phyloP scores from a whole-genome alignment of 2,797 vertebrate species.

The Characodon lateralis region DNA sequence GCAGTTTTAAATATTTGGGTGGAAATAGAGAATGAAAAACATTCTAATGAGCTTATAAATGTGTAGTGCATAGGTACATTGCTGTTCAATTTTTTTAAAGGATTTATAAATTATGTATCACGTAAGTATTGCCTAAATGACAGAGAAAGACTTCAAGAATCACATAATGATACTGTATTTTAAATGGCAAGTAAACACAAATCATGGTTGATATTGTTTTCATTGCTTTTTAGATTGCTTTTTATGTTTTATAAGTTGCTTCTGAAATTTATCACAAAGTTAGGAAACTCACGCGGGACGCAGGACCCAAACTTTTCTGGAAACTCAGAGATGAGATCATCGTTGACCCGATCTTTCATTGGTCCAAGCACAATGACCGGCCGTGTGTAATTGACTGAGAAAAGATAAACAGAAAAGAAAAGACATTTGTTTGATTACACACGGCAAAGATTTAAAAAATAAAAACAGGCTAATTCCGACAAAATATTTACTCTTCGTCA shows the following conservation, averaged over 20 bases:
- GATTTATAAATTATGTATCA: not conserved
- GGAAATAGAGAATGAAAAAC: not conserved
- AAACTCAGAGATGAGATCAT: constrained; percentile 98
- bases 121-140: not conserved
- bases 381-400: constrained; percentile 91
- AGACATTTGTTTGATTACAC: not conserved
- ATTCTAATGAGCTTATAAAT: not conserved
- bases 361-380: constrained; percentile 96
- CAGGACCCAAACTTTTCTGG: constrained; percentile 98
- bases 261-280: not conserved
- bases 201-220: too few species aligned
- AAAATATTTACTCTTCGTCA: too few species aligned
- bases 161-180: too few species aligned
- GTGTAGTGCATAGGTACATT: not conserved
- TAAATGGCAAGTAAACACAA: too few species aligned
- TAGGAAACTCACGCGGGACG: constrained; percentile 91
- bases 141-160: not conserved
- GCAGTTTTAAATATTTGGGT: not conserved
- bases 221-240: not conserved
- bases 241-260: not conserved
- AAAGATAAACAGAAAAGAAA: constrained; percentile 19
- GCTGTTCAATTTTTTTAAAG: not conserved
- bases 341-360: constrained; percentile 97
- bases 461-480: not conserved
- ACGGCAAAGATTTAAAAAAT: not conserved